These are phyloP conservation scores for Phytoseiulus persimilis DNA, from an alignment of 2,888 invertebrate species.

Conservation along the genomic window DNA sequence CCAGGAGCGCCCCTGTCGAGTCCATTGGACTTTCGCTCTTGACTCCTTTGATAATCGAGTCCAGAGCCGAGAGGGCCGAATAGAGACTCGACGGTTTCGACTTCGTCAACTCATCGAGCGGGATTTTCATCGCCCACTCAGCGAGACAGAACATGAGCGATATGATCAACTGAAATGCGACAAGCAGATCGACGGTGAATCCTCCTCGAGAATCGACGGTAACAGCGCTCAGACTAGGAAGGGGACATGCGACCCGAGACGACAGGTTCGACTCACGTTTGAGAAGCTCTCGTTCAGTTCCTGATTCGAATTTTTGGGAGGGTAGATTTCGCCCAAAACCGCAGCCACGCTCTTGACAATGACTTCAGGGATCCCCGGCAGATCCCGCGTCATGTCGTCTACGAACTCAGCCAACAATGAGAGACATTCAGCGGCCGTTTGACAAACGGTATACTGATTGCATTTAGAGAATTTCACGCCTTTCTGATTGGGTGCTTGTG, in stretches of 20 bases:
- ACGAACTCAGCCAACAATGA: slow-evolving; percentile 20
- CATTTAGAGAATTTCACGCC: slow-evolving; percentile 25
- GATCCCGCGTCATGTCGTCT: slow-evolving; percentile 7
- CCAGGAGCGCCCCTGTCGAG: neutral
- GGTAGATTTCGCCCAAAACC: slow-evolving; percentile 17
- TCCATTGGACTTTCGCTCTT: neutral
- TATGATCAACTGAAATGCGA: slow-evolving; percentile 59
- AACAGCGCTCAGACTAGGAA: too few relatives aligned
- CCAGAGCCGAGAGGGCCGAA: slow-evolving; percentile 7
- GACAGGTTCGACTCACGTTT: neutral
- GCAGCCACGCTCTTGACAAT: neutral
- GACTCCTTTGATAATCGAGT: neutral
- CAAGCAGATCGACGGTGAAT: too few relatives aligned
- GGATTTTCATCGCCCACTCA: slow-evolving; percentile 82
- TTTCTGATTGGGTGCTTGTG: slow-evolving; percentile 6
- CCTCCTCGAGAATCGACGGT: too few relatives aligned
- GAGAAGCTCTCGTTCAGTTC: slow-evolving; percentile 22
- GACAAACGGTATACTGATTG: slow-evolving; percentile 34
- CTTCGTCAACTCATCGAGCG: slow-evolving; percentile 49
- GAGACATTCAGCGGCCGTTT: slow-evolving; percentile 28
- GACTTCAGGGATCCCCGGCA: neutral
- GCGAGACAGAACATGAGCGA: slow-evolving; percentile 78
- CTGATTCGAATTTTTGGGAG: slow-evolving; percentile 12
- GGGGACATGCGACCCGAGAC: too few relatives aligned
- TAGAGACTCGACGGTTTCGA: slow-evolving; percentile 24